Evolutionary conservation across 2,113 vertebrate genomes (phyloP), one percentile per base, ranked within the genome.

Genomic region (Rhinopomastus cyanomelas): DNA sequence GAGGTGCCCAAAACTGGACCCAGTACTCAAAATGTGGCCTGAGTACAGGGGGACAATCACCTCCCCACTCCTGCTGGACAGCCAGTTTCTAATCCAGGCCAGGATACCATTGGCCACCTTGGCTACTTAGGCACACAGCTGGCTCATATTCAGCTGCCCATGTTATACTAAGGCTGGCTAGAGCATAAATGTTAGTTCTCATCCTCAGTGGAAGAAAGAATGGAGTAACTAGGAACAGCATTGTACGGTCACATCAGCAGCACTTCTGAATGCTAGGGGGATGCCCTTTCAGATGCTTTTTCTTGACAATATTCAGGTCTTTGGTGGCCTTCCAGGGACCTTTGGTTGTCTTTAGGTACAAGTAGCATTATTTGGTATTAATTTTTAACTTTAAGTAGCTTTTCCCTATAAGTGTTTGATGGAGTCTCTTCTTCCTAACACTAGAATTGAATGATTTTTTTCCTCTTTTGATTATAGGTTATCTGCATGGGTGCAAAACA

Each of bases 401-500:
- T 18, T 66, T 86, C 49, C 29, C 7, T 52, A 48, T 9, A 4
- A 78, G 30, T 53, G 25, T 68, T 90, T 87, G 56, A 46, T 81
- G 22, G 19, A 55, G 21, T 81, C 48, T 80, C 15, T 72, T 34
- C 30, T 55, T 78, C 67, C 11, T 62, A 67, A 81, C 5, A 10
- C 29, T 53, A 3, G 51, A 62, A 61, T 10, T 72, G 64, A 87
- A 52, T 36, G 13, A 83, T 83, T 81, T 55, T 22, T 34, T 2
- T 9, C 48, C 20, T 27, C 14, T 82, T 76, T 75, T 57, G 23
- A 60, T 76, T 85, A 48, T 56, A 99, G 99, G 98, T 99, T 67
- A 96, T 99, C 89, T 98, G 98, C 96, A 88, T 98, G 95, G 98
- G 99, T 25, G 99, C 98, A 22, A 96, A 98, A 95, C 98, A 99